These are phyloP conservation scores for Alauda arvensis DNA, from an alignment of 2,797 vertebrate species.

Conservation along the genomic window DNA sequence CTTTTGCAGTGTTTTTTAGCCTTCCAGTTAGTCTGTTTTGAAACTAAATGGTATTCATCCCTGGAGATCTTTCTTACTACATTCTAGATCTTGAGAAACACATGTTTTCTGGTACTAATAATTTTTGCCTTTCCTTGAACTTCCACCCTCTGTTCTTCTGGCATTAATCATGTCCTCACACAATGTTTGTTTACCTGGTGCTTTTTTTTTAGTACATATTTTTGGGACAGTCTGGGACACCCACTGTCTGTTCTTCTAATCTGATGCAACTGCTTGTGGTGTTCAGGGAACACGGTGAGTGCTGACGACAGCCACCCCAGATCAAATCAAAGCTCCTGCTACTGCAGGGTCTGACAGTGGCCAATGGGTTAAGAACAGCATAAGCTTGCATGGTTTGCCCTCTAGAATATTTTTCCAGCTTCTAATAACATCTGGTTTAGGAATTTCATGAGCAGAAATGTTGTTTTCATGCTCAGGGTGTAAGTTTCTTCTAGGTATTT, in stretches of 20 bases:
- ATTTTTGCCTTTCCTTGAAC: not conserved
- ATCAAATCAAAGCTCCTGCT: not conserved
- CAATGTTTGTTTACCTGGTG: not conserved
- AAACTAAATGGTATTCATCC: not conserved
- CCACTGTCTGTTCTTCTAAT: not conserved
- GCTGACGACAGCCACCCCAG: not conserved
- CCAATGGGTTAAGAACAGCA: not conserved
- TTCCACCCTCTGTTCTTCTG: not conserved
- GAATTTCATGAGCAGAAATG: not conserved
- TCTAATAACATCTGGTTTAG: not conserved
- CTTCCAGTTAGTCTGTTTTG: not conserved
- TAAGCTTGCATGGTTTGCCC: not conserved
- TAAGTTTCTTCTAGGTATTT: not conserved
- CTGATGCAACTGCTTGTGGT: not conserved
- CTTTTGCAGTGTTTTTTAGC: not conserved
- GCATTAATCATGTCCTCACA: not conserved
- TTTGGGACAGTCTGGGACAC: not conserved
- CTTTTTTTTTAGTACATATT: not conserved
- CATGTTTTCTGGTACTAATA: not conserved
- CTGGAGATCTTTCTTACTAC: not conserved
- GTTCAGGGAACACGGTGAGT: not conserved
- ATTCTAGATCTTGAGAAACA: not conserved
- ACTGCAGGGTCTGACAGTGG: not conserved
- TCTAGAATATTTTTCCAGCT: not conserved
- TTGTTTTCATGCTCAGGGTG: not conserved